A percentile compares a stretch with the other conserved stretches of the same genome.
phyloP scores from a whole-genome alignment of 2,888 invertebrate species.

The Drosophila ustulata region DNA sequence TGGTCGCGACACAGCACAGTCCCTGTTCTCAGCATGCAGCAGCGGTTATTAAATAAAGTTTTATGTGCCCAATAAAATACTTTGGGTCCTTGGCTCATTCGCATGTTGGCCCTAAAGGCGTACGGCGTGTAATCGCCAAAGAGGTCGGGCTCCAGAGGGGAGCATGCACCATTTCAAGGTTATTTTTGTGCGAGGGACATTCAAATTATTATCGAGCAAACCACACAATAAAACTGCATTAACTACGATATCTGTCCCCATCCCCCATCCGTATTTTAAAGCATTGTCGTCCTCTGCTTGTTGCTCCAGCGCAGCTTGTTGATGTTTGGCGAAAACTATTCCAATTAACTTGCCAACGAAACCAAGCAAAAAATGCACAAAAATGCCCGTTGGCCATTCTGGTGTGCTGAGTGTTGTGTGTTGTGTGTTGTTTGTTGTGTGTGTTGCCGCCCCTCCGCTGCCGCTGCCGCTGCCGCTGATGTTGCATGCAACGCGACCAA shows the following conservation, averaged over 20 bases:
- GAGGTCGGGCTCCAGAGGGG: neutral
- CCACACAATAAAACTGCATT: slow-evolving; percentile 17
- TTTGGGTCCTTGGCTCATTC: slow-evolving; percentile 11
- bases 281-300: slow-evolving; percentile 8
- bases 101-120: neutral
- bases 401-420: slow-evolving; percentile 24
- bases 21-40: slow-evolving; percentile 44
- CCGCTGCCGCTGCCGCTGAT: slow-evolving; percentile 16
- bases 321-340: slow-evolving; percentile 69
- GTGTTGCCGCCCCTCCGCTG: neutral
- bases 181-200: slow-evolving; percentile 19
- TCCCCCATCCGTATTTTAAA: neutral
- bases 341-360: slow-evolving; percentile 62
- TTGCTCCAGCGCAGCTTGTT: slow-evolving; percentile 37
- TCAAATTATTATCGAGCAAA: slow-evolving; percentile 27
- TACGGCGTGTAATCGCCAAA: neutral
- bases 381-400: slow-evolving; percentile 46
- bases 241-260: slow-evolving; percentile 1
- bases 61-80: slow-evolving; percentile 62
- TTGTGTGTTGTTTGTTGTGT: neutral
- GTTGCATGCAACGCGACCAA: slow-evolving; percentile 42
- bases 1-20: slow-evolving; percentile 44
- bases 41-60: slow-evolving; percentile 75
- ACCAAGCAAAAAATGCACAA: slow-evolving; percentile 30
- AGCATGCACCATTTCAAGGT: slow-evolving; percentile 36